Percentiles rank a stretch among this genome's conserved stretches.
Evolutionary conservation across 1,140 invertebrate species (phyloP).

Genomic region (Cryptotermes secundus): DNA sequence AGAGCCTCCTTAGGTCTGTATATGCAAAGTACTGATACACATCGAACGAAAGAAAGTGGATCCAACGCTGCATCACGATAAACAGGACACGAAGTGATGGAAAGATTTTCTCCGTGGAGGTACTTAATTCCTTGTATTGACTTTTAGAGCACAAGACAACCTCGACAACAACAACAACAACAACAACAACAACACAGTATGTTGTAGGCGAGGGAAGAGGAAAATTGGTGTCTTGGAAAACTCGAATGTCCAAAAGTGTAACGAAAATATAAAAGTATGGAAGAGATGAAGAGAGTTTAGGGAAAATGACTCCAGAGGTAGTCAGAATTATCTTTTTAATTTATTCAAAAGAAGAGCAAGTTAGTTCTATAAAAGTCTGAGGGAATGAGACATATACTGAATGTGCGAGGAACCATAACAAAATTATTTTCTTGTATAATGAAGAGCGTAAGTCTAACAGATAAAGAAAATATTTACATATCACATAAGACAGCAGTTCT

Average conservation of each 20-base stretch:
- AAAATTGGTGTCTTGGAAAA: background rate
- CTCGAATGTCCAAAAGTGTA: background rate
- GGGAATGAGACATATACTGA: no score
- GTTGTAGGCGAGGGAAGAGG: background rate
- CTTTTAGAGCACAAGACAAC: background rate
- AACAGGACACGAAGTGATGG: background rate
- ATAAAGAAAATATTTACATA: no score
- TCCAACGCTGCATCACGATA: background rate
- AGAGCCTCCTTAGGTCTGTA: no score
- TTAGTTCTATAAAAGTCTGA: no score
- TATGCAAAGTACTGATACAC: background rate
- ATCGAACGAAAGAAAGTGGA: background rate
- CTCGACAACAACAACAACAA: background rate
- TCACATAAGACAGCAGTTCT: no score
- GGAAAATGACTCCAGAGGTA: no score
- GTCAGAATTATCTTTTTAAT: no score
- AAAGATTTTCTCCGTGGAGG: background rate
- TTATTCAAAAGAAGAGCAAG: background rate
- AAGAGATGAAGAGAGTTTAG: background rate
- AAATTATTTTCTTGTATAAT: no score
- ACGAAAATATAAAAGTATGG: background rate
- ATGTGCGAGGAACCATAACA: no score
- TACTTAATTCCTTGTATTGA: background rate
- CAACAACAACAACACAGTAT: background rate
- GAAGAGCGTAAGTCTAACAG: no score